These are phyloP conservation scores for Acanthoscelides obtectus DNA, from an alignment of 2,888 invertebrate species.

Conservation along the genomic window DNA sequence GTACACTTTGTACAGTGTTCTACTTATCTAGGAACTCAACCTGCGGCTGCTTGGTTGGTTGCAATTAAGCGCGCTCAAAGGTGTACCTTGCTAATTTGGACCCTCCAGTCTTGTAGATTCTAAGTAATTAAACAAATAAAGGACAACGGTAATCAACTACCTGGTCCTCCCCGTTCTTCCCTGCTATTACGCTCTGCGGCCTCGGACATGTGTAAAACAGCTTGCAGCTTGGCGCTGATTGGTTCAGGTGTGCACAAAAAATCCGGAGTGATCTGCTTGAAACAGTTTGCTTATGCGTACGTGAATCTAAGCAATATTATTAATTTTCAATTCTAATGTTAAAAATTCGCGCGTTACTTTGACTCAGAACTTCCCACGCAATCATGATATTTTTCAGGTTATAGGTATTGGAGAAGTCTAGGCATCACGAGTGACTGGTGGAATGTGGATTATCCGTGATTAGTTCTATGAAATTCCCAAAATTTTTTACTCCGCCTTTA, in stretches of 20 bases:
- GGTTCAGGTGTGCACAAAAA: neutral
- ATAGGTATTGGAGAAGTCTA: too few relatives aligned
- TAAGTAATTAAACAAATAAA: constrained; percentile 33
- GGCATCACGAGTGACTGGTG: too few relatives aligned
- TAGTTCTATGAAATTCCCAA: too few relatives aligned
- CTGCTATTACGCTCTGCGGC: neutral
- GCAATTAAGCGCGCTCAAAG: constrained; percentile 33
- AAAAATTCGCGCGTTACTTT: too few relatives aligned
- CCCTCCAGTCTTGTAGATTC: constrained; percentile 25
- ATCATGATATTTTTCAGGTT: too few relatives aligned
- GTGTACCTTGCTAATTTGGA: constrained; percentile 33
- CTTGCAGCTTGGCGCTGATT: neutral
- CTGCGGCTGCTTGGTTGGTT: constrained; percentile 22
- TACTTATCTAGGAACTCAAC: neutral
- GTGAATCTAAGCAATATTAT: too few relatives aligned
- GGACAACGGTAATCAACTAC: constrained; percentile 30
- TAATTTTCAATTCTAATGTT: too few relatives aligned
- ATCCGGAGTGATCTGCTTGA: neutral
- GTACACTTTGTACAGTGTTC: neutral
- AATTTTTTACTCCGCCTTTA: too few relatives aligned
- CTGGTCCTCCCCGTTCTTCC: constrained; percentile 13
- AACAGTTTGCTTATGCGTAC: too few relatives aligned
- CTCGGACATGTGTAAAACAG: neutral
- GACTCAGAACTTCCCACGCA: too few relatives aligned
- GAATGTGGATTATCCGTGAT: too few relatives aligned